These are phyloP conservation scores for Oreotragus oreotragus DNA, from an alignment of 2,113 vertebrate species.

Conservation along the genomic window DNA sequence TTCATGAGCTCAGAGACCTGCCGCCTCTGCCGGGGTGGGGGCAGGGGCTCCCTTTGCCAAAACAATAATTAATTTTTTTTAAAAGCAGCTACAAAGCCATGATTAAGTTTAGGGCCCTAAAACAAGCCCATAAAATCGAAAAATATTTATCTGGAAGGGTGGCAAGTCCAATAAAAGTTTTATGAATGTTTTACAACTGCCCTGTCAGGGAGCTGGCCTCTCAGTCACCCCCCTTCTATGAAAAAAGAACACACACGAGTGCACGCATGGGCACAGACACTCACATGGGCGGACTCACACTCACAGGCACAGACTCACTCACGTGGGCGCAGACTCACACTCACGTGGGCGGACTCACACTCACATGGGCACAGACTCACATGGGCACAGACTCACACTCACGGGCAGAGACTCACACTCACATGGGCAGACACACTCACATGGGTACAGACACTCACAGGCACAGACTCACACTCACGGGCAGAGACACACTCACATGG, in stretches of 20 bases:
- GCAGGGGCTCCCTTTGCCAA: too few species aligned
- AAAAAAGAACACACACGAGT: background rate
- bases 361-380: too few species aligned
- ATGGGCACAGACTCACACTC: too few species aligned
- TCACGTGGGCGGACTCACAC: too few species aligned
- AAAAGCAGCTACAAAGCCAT: constrained; percentile 78
- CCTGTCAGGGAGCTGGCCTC: constrained; percentile 73
- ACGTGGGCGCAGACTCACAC: accelerated
- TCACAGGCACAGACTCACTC: too few species aligned
- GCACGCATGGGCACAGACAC: too few species aligned
- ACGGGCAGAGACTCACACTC: too few species aligned
- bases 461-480: too few species aligned
- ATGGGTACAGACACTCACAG: too few species aligned
- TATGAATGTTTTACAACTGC: constrained; percentile 80
- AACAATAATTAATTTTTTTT: constrained; percentile 74
- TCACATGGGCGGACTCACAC: background rate
- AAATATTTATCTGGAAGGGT: constrained; percentile 85
- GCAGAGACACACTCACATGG: too few species aligned
- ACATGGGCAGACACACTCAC: too few species aligned
- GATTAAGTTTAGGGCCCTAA: constrained; percentile 77
- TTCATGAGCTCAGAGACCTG: constrained; percentile 67
- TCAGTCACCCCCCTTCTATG: constrained; percentile 74
- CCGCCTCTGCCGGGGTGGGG: too few species aligned
- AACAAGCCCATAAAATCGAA: constrained; percentile 80
- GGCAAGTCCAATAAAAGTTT: constrained; percentile 83